Conservation (phyloP, 2,888 invertebrate species). For the Harpalus rufipes region DNA sequence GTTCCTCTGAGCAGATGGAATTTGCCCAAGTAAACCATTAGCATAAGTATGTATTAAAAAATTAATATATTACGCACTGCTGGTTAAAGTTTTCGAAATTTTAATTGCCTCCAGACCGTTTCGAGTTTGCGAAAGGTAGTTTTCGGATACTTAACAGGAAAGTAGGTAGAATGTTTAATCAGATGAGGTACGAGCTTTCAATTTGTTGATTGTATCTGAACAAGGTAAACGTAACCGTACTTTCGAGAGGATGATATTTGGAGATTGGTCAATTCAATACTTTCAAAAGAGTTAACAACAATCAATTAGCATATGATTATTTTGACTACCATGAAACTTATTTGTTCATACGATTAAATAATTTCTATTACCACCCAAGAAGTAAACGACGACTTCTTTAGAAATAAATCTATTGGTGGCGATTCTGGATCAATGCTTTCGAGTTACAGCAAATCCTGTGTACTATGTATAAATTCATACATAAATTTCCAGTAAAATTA, state of each 20-base stretch:
- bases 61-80: constrained; percentile 44
- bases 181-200: constrained; percentile 11
- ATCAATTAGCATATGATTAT: neutral
- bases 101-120: constrained; percentile 50
- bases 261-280: neutral
- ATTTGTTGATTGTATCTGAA: constrained; percentile 31
- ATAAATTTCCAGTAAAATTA: no score
- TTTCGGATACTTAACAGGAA: constrained; percentile 33
- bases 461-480: no score
- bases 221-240: neutral
- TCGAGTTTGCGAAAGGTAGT: constrained; percentile 20
- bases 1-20: constrained; percentile 22
- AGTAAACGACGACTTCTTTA: no score
- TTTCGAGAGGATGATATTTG: neutral
- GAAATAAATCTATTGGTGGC: no score
- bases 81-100: constrained; percentile 52
- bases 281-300: neutral
- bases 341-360: no score
- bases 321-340: neutral
- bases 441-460: no score
- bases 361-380: no score
- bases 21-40: constrained; percentile 54
- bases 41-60: constrained; percentile 59
- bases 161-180: constrained; percentile 34
- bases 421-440: no score